Conservation (phyloP, 2,888 invertebrate genomes). For the Allolobophora icterica region DNA sequence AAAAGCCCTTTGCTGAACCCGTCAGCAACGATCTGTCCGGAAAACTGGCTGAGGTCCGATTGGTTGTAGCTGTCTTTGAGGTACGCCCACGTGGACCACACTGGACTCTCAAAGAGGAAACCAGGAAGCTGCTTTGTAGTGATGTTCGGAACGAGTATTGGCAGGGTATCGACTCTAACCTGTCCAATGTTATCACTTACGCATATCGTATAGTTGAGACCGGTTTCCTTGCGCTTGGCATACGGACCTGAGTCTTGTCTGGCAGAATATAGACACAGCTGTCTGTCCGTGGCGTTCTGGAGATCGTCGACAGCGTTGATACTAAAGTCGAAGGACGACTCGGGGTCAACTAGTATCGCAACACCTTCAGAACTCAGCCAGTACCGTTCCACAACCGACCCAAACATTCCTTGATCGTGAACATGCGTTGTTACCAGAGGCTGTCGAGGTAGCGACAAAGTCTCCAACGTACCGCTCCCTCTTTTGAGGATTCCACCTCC, state of each 20-base stretch:
- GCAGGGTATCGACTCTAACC: conserved; percentile 74
- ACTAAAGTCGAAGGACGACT: conserved; percentile 78
- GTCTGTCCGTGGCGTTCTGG: conserved; percentile 67
- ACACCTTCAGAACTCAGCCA: conserved; percentile 76
- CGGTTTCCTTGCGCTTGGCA: background rate
- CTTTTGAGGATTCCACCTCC: conserved; percentile 82
- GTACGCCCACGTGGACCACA: conserved; percentile 87
- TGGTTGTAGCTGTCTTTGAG: conserved; percentile 76
- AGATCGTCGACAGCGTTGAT: conserved; percentile 68
- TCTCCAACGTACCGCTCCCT: conserved; percentile 81
- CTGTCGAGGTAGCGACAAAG: conserved; percentile 53
- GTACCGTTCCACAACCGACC: conserved; percentile 53
- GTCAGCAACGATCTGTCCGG: conserved; percentile 51
- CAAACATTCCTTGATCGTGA: conserved; percentile 26
- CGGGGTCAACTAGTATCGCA: conserved; percentile 73
- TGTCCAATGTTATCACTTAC: conserved; percentile 69
- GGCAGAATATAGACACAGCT: conserved; percentile 65
- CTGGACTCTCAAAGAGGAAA: conserved; percentile 77
- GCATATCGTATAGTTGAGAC: conserved; percentile 71
- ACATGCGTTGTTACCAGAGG: conserved; percentile 46
- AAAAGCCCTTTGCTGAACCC: conserved; percentile 53
- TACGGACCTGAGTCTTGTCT: background rate
- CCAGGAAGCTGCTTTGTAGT: conserved; percentile 63
- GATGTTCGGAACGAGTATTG: conserved; percentile 51
- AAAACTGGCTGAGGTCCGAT: conserved; percentile 44